Percentiles rank a stretch among this genome's conserved stretches.
These are phyloP conservation scores for Ameiurus melas DNA, from an alignment of 2,113 vertebrate genomes.

Conservation along the genomic window DNA sequence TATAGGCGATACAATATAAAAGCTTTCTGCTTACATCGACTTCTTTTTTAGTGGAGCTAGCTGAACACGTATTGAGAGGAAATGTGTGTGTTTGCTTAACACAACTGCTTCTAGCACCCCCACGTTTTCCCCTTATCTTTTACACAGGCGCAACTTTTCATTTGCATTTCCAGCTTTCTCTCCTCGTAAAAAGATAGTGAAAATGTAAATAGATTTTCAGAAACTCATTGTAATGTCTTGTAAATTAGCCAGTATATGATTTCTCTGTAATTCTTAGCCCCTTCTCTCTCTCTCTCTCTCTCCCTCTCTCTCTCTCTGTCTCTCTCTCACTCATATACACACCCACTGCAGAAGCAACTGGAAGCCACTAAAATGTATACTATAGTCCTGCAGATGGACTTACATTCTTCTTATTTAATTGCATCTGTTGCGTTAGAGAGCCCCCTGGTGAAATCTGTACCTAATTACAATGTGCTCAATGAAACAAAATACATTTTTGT, in stretches of 20 bases:
- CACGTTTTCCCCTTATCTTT: background rate
- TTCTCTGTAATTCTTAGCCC: background rate
- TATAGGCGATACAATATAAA: background rate
- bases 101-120: background rate
- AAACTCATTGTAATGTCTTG: background rate
- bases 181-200: background rate
- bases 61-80: background rate
- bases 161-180: background rate
- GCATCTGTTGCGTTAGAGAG: conserved; percentile 22
- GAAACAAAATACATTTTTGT: background rate
- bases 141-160: background rate
- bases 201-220: background rate
- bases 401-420: background rate
- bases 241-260: background rate
- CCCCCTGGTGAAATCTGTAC: conserved; percentile 32
- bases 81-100: background rate
- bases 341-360: conserved; percentile 26
- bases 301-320: too few relatives aligned
- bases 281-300: too few relatives aligned
- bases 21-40: background rate
- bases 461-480: background rate
- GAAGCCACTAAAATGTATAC: conserved; percentile 15
- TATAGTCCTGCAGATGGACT: background rate
- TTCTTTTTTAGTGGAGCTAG: background rate
- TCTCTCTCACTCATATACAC: conserved; percentile 10